phyloP scores from a whole-genome alignment of 2,888 invertebrate genomes.

The Idaea straminata region DNA sequence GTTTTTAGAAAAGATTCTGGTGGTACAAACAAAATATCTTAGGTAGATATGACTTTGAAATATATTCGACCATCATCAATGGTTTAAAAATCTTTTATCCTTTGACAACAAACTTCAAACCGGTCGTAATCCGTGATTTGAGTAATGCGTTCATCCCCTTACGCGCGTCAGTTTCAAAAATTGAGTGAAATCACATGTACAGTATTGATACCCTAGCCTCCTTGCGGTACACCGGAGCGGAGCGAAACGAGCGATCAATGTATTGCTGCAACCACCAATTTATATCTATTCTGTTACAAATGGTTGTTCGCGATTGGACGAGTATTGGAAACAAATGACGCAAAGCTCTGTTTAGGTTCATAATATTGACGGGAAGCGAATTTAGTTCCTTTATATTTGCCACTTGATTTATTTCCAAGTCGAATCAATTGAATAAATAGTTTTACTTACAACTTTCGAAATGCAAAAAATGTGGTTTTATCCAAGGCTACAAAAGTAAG shows the following conservation, averaged over 20 bases:
- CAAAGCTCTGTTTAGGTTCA: slow-evolving; percentile 15
- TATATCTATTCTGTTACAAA: slow-evolving; percentile 71
- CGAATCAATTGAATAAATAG: neutral
- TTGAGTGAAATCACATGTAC: slow-evolving; percentile 77
- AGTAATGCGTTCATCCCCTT: slow-evolving; percentile 59
- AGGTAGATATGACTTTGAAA: neutral
- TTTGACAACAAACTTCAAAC: slow-evolving; percentile 36
- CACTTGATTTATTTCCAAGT: neutral
- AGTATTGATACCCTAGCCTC: slow-evolving; percentile 67
- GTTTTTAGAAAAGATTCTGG: neutral
- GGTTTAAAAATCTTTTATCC: slow-evolving; percentile 32
- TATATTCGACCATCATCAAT: slow-evolving; percentile 23
- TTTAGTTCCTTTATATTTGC: neutral
- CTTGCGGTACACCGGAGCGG: slow-evolving; percentile 41
- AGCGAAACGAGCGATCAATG: slow-evolving; percentile 49
- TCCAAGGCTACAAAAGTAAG: no score
- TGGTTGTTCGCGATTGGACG: slow-evolving; percentile 63
- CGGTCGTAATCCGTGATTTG: slow-evolving; percentile 59
- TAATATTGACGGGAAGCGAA: neutral
- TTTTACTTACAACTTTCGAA: no score
- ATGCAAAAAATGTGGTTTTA: no score
- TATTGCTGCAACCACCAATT: slow-evolving; percentile 70
- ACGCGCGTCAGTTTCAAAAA: slow-evolving; percentile 76
- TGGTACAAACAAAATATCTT: slow-evolving; percentile 9
- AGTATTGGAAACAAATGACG: slow-evolving; percentile 67